Evolutionary conservation across 2,888 invertebrate species (phyloP), one percentile per base, ranked within the genome.

Genomic region (Xestia sexstrigata): DNA sequence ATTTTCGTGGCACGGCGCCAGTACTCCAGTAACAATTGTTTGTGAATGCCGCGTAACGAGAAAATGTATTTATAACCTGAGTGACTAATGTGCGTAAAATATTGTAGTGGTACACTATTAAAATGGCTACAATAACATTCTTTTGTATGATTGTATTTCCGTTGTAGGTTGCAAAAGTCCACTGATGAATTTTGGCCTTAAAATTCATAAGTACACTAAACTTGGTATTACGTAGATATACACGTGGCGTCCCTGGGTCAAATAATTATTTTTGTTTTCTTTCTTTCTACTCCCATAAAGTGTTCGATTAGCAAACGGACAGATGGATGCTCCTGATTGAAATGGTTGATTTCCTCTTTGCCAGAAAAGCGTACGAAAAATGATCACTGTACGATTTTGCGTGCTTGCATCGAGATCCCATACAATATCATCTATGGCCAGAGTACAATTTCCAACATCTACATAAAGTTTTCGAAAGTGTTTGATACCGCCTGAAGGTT

Each of bases 1-100:
- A 79, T 82, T 62, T 82, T 35, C 35, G 60, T 89, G 87, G 87
- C 88, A 88, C 47, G 6, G 23, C 47, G 89, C 89, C 89, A 88
- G 82, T 78, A 74, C 81, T 87, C 77, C 71, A 77, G 82, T 76
- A 79, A 77, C 74, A 77, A 82, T 87, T 79, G 86, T 75, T 75
- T 72, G 77, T 70, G 76, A 75, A 88, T 84, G 81, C 76, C 26
- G 69, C 75, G 83, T 83, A 81, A 84, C 77, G 55, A 82, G 88
- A 79, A 82, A 83, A 84, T 76, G 35, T 88, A 84, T 89, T 87
- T 85, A 89, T 87, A 83, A 80, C 74, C 65, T 49, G 30, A 65
- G 60, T 73, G 73, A 79, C 69, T 85, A 76, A 77, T 82, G 69
- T 79, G 20, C 23, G 74, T 74, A 75, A 82, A 70, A 70, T 77